Evolutionary conservation across 2,113 vertebrate genomes (phyloP).

Genomic region (Myodes glareolus): DNA sequence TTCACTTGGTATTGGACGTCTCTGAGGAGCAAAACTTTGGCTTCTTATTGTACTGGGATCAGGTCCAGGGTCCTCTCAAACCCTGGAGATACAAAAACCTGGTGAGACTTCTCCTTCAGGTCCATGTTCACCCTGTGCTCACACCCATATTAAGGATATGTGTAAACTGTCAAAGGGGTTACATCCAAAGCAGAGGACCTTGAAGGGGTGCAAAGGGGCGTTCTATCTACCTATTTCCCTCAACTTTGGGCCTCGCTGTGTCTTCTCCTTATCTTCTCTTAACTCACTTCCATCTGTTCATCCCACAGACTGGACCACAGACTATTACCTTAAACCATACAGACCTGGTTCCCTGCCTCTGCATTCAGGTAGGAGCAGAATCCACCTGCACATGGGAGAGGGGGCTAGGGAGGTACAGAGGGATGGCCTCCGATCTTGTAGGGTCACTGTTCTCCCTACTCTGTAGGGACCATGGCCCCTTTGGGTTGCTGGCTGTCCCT

Average conservation of each 20-base stretch:
- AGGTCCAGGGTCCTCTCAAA: background rate
- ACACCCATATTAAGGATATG: background rate
- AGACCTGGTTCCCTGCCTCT: conserved; percentile 87
- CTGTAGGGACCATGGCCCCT: background rate
- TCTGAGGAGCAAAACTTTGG: conserved; percentile 68
- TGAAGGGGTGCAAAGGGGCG: background rate
- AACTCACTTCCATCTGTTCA: background rate
- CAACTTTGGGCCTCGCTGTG: background rate
- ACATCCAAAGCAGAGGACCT: background rate
- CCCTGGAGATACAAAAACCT: conserved; percentile 76
- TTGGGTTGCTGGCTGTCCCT: background rate
- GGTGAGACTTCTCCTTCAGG: conserved; percentile 59
- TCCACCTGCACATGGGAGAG: fast-evolving
- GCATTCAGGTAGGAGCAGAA: conserved; percentile 85
- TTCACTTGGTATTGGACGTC: conserved; percentile 74
- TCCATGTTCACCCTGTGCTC: background rate
- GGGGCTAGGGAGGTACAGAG: background rate
- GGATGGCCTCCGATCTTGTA: background rate
- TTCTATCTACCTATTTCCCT: background rate
- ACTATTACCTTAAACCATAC: conserved; percentile 76
- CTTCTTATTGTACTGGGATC: conserved; percentile 80
- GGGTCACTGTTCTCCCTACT: background rate
- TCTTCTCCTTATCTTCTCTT: background rate
- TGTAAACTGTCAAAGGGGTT: background rate
- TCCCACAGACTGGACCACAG: conserved; percentile 79